Evolutionary conservation across 2,888 invertebrate genomes (phyloP).

Genomic region (Sialis lutaria): DNA sequence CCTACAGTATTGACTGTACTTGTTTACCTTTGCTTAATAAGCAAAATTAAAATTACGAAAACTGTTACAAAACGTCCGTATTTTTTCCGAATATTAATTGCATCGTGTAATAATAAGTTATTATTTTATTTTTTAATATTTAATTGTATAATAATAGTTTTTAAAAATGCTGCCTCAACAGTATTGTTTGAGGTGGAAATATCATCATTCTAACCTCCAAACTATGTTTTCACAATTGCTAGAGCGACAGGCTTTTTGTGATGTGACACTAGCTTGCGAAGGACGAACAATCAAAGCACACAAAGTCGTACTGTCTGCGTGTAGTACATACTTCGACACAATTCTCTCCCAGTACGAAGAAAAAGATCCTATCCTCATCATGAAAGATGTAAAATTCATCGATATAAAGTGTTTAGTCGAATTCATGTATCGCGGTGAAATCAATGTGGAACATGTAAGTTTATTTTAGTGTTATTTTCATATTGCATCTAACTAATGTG

Average conservation of each 20-base stretch:
- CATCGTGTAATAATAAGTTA: no score
- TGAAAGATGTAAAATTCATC: slow-evolving; percentile 80
- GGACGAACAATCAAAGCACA: slow-evolving; percentile 61
- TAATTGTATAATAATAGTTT: background rate
- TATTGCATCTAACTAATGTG: background rate
- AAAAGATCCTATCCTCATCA: slow-evolving; percentile 65
- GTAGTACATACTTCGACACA: slow-evolving; percentile 80
- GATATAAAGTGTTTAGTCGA: slow-evolving; percentile 81
- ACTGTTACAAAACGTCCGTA: background rate
- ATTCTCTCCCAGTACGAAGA: slow-evolving; percentile 68
- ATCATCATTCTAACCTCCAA: slow-evolving; percentile 80
- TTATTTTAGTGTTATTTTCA: background rate
- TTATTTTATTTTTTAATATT: background rate
- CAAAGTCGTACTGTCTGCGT: slow-evolving; percentile 78
- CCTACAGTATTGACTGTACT: slow-evolving; percentile 2
- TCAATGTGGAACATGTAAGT: slow-evolving; percentile 85
- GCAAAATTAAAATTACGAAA: background rate
- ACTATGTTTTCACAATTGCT: slow-evolving; percentile 76
- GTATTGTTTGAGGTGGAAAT: slow-evolving; percentile 84
- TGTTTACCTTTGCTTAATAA: background rate
- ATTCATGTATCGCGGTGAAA: slow-evolving; percentile 93
- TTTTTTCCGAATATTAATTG: no score
- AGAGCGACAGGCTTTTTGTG: slow-evolving; percentile 76
- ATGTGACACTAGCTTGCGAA: slow-evolving; percentile 79
- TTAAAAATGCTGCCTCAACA: slow-evolving; percentile 63